Evolutionary conservation across 2,113 vertebrate species (phyloP).

Genomic region (Leptosomus discolor): DNA sequence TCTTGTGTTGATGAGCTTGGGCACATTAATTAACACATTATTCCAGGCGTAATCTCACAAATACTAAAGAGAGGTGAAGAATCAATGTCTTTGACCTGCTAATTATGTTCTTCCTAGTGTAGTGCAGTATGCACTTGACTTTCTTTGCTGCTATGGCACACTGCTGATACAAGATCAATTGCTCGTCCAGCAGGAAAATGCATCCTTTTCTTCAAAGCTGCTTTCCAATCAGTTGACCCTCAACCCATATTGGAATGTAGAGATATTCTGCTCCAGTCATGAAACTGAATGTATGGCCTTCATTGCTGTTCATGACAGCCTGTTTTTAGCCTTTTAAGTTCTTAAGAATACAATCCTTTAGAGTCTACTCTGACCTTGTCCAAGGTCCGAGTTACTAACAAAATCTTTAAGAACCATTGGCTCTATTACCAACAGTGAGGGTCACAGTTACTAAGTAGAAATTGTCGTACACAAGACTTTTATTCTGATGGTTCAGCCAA

Average conservation of each 20-base stretch:
- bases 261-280: neutral
- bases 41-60: neutral
- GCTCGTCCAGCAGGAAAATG: neutral
- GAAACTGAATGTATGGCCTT: neutral
- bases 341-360: neutral
- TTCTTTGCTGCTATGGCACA: neutral
- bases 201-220: no score
- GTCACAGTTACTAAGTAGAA: neutral
- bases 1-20: neutral
- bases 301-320: neutral
- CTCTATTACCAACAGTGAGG: neutral
- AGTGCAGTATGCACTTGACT: neutral
- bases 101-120: neutral
- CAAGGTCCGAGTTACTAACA: neutral
- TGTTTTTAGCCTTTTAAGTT: neutral
- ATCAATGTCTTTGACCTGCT: neutral
- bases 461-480: neutral
- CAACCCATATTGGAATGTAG: neutral
- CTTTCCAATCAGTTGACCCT: neutral
- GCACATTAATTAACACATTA: no score
- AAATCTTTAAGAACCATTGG: neutral
- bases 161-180: neutral
- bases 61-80: neutral
- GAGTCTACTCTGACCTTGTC: neutral
- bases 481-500: neutral